Conservation (phyloP, 2,888 invertebrate species). For the Corbicula japonica region DNA sequence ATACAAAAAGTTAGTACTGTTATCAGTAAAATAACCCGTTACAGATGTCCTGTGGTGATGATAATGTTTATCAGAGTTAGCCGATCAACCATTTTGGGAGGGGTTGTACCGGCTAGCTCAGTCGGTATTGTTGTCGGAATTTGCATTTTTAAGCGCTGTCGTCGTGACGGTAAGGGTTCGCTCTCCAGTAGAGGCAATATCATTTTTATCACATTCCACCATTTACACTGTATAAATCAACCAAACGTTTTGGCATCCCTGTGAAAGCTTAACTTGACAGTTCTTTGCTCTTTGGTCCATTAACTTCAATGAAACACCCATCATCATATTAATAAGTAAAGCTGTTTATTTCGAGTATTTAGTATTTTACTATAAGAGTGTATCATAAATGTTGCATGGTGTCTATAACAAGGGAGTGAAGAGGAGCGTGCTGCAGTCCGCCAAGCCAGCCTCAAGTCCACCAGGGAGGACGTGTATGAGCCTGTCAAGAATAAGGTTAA, state of each 20-base stretch:
- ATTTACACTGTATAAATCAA: no score
- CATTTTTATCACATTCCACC: no score
- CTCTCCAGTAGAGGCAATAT: no score
- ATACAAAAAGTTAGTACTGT: no score
- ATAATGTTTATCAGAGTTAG: no score
- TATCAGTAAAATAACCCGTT: no score
- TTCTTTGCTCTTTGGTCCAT: not conserved
- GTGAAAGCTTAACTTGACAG: not conserved
- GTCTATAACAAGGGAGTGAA: slow-evolving; percentile 10
- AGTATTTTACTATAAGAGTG: not conserved
- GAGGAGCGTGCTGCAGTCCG: slow-evolving; percentile 39
- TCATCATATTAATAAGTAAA: not conserved
- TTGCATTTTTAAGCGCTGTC: no score
- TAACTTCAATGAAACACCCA: not conserved
- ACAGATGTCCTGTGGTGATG: no score
- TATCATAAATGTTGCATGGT: not conserved
- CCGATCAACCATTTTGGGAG: no score
- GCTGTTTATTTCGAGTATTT: not conserved
- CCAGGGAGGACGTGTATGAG: slow-evolving; percentile 5
- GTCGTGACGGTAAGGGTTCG: no score
- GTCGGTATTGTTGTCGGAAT: no score
- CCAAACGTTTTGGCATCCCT: not conserved
- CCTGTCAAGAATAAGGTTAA: slow-evolving; percentile 15
- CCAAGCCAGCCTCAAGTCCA: slow-evolving; percentile 11
- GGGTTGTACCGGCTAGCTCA: no score